Conservation (phyloP, 1,140 invertebrate genomes). For the Zaprionus gabonicus region DNA sequence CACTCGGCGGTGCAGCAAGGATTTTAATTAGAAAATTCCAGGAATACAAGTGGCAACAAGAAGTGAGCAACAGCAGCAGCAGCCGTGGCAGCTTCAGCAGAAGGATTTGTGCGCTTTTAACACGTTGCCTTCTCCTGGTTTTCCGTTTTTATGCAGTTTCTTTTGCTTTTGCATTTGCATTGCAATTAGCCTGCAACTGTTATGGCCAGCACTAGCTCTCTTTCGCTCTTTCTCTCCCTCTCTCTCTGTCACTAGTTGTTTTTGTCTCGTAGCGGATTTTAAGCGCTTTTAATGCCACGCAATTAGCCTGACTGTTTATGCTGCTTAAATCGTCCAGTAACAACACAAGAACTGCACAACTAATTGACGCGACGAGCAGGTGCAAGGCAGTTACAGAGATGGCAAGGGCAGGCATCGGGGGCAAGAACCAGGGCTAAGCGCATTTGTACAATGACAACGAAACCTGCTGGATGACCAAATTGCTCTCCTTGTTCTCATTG, state of each 20-base stretch:
- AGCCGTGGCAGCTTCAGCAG: constrained; percentile 32
- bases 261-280: constrained; percentile 25
- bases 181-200: constrained; percentile 73
- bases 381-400: background rate
- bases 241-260: background rate
- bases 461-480: constrained; percentile 28
- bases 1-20: constrained; percentile 45
- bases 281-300: constrained; percentile 62
- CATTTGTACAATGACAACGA: constrained; percentile 12
- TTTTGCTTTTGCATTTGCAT: constrained; percentile 75
- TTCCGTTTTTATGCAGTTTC: constrained; percentile 27
- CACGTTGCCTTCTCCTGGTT: constrained; percentile 47
- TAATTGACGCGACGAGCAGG: constrained; percentile 63
- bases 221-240: background rate
- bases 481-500: background rate
- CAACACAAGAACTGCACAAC: constrained; percentile 45
- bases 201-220: constrained; percentile 2
- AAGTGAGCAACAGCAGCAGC: constrained; percentile 36
- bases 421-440: constrained; percentile 13
- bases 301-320: constrained; percentile 67
- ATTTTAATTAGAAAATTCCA: constrained; percentile 83
- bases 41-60: constrained; percentile 70
- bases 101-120: constrained; percentile 77
- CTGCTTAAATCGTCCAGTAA: constrained; percentile 63
- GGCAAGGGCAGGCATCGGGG: background rate